A percentile compares a stretch with the other conserved stretches of the same genome.
Evolutionary conservation across 1,140 invertebrate species (phyloP).

Genomic region (Heliconius hewitsoni): DNA sequence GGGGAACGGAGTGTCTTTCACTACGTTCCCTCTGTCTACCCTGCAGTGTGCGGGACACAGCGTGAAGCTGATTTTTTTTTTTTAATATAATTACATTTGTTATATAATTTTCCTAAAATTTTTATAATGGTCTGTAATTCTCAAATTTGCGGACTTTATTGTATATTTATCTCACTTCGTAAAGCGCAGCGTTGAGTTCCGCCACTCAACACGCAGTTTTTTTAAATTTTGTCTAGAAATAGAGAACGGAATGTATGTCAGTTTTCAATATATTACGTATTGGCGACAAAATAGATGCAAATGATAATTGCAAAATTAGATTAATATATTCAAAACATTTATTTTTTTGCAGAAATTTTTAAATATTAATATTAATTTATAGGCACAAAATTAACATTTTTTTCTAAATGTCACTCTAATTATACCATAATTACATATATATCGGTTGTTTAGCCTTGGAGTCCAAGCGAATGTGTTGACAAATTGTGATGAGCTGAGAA

Average conservation of each 20-base stretch:
- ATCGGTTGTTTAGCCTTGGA: not conserved
- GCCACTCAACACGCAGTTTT: too few relatives aligned
- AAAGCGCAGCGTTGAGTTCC: too few relatives aligned
- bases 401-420: conserved; percentile 1
- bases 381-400: not conserved
- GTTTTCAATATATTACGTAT: not conserved
- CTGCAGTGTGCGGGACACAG: too few relatives aligned
- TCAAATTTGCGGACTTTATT: too few relatives aligned
- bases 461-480: not conserved
- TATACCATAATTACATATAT: conserved; percentile 2
- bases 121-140: too few relatives aligned
- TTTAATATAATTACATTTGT: too few relatives aligned
- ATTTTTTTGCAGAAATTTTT: not conserved
- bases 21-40: too few relatives aligned
- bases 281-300: not conserved
- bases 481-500: not conserved
- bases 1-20: too few relatives aligned
- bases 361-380: not conserved
- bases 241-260: not conserved
- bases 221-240: too few relatives aligned
- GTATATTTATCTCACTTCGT: too few relatives aligned
- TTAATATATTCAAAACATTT: not conserved
- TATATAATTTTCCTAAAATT: too few relatives aligned
- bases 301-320: conserved; percentile 1
- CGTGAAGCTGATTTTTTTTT: too few relatives aligned